Conservation (phyloP, 1,140 invertebrate genomes). For the Mylabris phalerata region DNA sequence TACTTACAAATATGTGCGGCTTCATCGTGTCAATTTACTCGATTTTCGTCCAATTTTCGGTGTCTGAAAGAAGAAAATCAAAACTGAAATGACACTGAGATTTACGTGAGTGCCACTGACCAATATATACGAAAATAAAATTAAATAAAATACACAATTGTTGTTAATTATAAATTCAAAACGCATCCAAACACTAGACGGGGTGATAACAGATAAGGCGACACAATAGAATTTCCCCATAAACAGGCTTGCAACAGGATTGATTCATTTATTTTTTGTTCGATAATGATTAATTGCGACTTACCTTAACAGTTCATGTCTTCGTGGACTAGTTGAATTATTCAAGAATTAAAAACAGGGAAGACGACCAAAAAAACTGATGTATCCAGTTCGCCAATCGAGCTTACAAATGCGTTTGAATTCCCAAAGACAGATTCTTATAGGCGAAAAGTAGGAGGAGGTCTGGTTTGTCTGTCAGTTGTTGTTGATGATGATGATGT, state of each 20-base stretch:
- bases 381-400: slow-evolving; percentile 2
- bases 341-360: too few relatives aligned
- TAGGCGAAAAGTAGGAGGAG: slow-evolving; percentile 14
- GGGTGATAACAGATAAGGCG: too few relatives aligned
- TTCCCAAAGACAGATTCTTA: slow-evolving; percentile 17
- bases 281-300: too few relatives aligned
- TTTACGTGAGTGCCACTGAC: slow-evolving; percentile 36
- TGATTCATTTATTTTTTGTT: too few relatives aligned
- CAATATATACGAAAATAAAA: slow-evolving; percentile 26
- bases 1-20: slow-evolving; percentile 19
- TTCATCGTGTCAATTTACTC: slow-evolving; percentile 12
- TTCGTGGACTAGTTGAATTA: too few relatives aligned
- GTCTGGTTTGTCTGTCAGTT: neutral
- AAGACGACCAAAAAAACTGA: too few relatives aligned
- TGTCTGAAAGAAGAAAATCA: slow-evolving; percentile 2
- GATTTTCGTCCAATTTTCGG: neutral
- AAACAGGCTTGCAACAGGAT: neutral
- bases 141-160: neutral
- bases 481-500: too few relatives aligned
- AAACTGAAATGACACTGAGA: slow-evolving; percentile 9
- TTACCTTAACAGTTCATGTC: too few relatives aligned
- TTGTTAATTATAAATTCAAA: too few relatives aligned
- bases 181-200: too few relatives aligned
- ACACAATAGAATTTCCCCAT: too few relatives aligned
- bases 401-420: slow-evolving; percentile 18